Evolutionary conservation across 2,888 invertebrate genomes (phyloP).

Genomic region (Agrenia bidenticulata): DNA sequence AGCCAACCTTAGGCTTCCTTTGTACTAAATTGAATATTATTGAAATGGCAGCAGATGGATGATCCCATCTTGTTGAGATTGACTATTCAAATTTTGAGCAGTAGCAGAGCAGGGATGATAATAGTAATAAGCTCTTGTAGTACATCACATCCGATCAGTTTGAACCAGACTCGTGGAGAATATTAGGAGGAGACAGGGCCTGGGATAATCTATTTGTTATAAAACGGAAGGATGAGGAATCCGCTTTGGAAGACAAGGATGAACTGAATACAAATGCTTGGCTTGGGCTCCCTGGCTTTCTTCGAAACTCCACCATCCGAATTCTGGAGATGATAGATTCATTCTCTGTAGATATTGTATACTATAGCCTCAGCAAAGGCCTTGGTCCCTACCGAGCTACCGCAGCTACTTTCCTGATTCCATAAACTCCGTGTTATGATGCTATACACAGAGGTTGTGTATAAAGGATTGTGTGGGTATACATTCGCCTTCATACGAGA

Average conservation of each 20-base stretch:
- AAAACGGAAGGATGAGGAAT: constrained; percentile 1
- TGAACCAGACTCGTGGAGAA: background rate
- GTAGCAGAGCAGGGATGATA: background rate
- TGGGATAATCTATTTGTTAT: background rate
- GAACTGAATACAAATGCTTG: constrained; percentile 9
- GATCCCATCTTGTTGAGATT: constrained; percentile 14
- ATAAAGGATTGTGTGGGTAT: too few relatives aligned
- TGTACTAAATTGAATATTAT: constrained; percentile 14
- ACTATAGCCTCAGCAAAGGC: too few relatives aligned
- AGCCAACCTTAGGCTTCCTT: background rate
- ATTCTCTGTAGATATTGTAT: too few relatives aligned
- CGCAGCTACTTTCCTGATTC: too few relatives aligned
- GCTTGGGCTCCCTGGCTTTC: too few relatives aligned
- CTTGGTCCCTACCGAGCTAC: too few relatives aligned
- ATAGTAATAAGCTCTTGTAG: constrained; percentile 2
- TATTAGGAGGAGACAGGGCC: background rate
- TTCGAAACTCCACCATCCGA: too few relatives aligned
- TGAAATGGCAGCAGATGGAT: constrained; percentile 6
- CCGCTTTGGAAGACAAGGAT: constrained; percentile 10
- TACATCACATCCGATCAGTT: background rate
- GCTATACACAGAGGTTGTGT: too few relatives aligned
- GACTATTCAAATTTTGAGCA: constrained; percentile 2
- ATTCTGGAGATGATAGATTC: too few relatives aligned
- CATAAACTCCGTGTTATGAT: too few relatives aligned
- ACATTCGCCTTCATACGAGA: too few relatives aligned